Evolutionary conservation across 2,888 invertebrate species (phyloP), one percentile per base, ranked within the genome.

Genomic region (Seira musarum): DNA sequence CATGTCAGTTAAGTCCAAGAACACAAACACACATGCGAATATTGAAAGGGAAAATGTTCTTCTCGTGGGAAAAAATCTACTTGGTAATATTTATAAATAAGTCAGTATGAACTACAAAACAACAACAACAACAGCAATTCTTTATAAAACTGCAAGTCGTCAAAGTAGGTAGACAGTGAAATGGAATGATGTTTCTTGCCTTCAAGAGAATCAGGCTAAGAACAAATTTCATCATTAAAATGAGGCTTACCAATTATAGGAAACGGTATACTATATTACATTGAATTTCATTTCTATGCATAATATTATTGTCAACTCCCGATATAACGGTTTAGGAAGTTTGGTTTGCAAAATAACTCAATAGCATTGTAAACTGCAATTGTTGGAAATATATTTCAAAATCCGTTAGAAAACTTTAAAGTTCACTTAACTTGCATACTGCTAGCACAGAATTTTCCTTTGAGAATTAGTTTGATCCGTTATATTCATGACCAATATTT

Each of bases 41-140:
- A 77, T 22, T 65, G 76, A 77, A 77, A 77, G 76, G 76, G 70
- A 77, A 75, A 75, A 53, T 77, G 64, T 77, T 77, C 76, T 77
- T 77, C 76, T 57, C 76, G 76, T 77, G 76, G 76, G 76, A 77
- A 77, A 57, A 77, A 15, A 8, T 57, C 57, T n/a, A 17, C n/a
- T 57, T 57, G 17, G 17, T n/a, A n/a, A 57, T n/a, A 57, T 57
- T 57, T 57, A 57, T 15, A n/a, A 8, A 57, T n/a, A 57, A 15
- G 17, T 15, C 57, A n/a, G 17, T n/a, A n/a, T n/a, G n/a, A n/a
- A n/a, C n/a, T n/a, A n/a, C n/a, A n/a, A n/a, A n/a, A n/a, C n/a
- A n/a, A n/a, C n/a, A n/a, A n/a, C n/a, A n/a, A n/a, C n/a, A n/a
- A n/a, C n/a, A n/a, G n/a, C n/a, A n/a, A n/a, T n/a, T 57, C 17